Evolutionary conservation across 2,797 vertebrate species (phyloP), one percentile per base, ranked within the genome.

Genomic region (Myotis planiceps): DNA sequence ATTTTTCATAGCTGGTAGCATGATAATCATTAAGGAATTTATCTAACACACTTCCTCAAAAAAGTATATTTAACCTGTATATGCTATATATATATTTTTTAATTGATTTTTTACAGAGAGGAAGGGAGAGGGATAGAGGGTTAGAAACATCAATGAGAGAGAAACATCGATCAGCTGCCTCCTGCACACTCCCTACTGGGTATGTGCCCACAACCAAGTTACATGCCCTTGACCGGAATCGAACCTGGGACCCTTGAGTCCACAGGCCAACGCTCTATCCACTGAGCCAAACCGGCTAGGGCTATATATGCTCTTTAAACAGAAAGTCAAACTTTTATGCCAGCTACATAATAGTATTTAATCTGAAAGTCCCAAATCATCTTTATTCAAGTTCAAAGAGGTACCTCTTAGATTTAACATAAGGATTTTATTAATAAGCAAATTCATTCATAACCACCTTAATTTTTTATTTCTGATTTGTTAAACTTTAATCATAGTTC

Each of bases 351-450:
- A 65, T 3, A 78, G n/a, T 47, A 65, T 93, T 75, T 76, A 60
- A 47, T 53, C 10, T 79, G 14, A 19, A 80, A 18, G 15, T n/a
- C 4, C 53, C 34, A 80, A 51, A 29, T 34, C 23, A 83, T 66
- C 13, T 74, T 82, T 23, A 18, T 91, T 53, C 51, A 66, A 51
- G 32, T 65, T 89, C 79, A 91, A 89, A 9, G 14, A 1, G 5
- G 18, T 68, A 27, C 3, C 25, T 34, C 19, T 15, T 66, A 47
- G 2, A 39, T 47, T 85, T 82, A 93, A 66, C 58, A n/a, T 49
- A 74, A 88, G 9, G 8, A 39, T 63, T 92, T 90, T 92, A 63
- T 95, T 91, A 69, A 69, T 86, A 78, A 88, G 21, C 76, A 6
- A 69, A 92, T 71, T 74, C 27, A 27, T 63, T 74, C 9, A 89